Conservation (phyloP, 2,888 invertebrate species). For the Drosophila niveifrons region DNA sequence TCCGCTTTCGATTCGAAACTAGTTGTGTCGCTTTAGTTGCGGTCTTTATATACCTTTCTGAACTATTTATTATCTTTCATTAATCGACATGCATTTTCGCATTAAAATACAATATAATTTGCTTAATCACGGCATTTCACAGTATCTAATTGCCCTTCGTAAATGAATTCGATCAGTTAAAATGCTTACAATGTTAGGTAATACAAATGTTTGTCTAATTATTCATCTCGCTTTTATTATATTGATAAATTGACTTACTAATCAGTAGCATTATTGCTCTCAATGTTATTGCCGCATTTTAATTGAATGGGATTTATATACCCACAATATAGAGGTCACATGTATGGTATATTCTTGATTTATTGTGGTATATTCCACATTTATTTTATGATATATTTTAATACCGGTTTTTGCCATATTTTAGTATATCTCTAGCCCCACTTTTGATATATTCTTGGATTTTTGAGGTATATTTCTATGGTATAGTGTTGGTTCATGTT, state of each 20-base stretch:
- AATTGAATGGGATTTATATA: no score
- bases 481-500: no score
- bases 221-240: background rate
- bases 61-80: background rate
- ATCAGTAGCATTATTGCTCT: background rate
- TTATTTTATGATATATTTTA: no score
- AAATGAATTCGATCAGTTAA: background rate
- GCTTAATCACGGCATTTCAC: background rate
- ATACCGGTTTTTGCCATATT: no score
- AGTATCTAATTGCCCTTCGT: background rate
- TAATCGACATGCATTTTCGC: background rate
- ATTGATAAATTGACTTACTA: background rate
- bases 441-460: no score
- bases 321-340: no score
- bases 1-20: background rate
- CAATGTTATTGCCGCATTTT: background rate
- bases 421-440: no score
- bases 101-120: conserved; percentile 1
- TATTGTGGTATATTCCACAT: no score
- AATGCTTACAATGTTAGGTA: background rate
- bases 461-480: no score
- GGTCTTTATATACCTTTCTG: background rate
- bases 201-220: background rate
- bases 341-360: no score
- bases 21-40: background rate